These are phyloP conservation scores for Natator depressus DNA, from an alignment of 2,113 vertebrate species.

Conservation along the genomic window DNA sequence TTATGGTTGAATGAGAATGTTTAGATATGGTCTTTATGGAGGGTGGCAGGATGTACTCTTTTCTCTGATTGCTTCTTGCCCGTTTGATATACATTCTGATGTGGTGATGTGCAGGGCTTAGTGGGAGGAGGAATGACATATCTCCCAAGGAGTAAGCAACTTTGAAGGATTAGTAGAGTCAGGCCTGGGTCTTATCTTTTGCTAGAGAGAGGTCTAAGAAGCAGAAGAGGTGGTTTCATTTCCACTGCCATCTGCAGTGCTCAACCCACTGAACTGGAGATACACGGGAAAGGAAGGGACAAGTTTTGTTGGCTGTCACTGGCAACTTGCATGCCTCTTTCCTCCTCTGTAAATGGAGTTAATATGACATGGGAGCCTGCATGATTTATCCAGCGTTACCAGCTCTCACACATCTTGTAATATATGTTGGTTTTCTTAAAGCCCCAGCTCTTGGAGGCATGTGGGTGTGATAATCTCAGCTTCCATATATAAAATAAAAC, in stretches of 20 bases:
- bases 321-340: neutral
- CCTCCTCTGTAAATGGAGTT: neutral
- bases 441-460: neutral
- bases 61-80: neutral
- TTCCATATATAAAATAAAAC: neutral
- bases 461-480: neutral
- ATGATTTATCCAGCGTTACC: neutral
- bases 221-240: neutral
- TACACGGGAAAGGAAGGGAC: neutral
- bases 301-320: neutral
- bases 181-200: neutral
- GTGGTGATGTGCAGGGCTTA: rapidly evolving
- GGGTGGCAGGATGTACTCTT: neutral
- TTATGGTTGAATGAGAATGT: neutral
- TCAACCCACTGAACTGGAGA: neutral
- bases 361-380: neutral
- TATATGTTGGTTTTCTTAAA: neutral
- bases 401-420: neutral
- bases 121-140: neutral
- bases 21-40: neutral
- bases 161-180: neutral
- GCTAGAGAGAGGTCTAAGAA: neutral
- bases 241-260: neutral
- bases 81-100: neutral
- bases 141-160: neutral